Conservation (phyloP, 92 coral and sea anemone genomes). For the Porites evermanni region DNA sequence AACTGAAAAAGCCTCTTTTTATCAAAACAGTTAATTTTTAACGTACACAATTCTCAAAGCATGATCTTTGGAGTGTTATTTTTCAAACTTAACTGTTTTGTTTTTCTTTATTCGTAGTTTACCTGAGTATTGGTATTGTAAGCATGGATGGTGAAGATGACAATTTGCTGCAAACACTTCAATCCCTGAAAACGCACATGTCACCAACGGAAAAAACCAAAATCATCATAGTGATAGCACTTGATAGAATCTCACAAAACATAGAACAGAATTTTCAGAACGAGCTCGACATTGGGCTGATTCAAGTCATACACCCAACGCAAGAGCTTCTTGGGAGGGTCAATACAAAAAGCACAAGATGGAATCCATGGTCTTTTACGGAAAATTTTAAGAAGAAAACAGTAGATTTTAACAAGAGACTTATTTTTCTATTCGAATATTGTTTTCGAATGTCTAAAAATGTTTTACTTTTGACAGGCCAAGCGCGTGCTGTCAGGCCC, state of each 20-base stretch:
- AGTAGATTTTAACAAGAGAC: slow-evolving; percentile 3
- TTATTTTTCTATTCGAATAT: slow-evolving; percentile 16
- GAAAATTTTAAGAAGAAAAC: slow-evolving; percentile 18
- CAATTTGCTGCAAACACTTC: slow-evolving; percentile 39
- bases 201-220: slow-evolving; percentile 19
- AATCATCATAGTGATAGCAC: slow-evolving; percentile 38
- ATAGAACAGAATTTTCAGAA: slow-evolving; percentile 3
- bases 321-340: neutral
- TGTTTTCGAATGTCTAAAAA: slow-evolving; percentile 28
- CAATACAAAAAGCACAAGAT: neutral
- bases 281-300: slow-evolving; percentile 5
- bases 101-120: slow-evolving; percentile 13
- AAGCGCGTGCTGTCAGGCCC: slow-evolving; percentile 25
- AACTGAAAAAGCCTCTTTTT: too few relatives aligned
- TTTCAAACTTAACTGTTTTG: neutral
- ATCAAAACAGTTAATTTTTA: too few relatives aligned
- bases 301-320: slow-evolving; percentile 31
- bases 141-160: slow-evolving; percentile 31
- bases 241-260: slow-evolving; percentile 12
- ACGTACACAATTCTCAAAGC: too few relatives aligned
- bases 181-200: slow-evolving; percentile 35
- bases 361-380: neutral
- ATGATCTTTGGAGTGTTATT: neutral
- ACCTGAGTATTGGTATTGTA: slow-evolving; percentile 55
- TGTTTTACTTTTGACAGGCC: slow-evolving; percentile 24